Evolutionary conservation across 2,888 invertebrate species (phyloP).

Genomic region (Listrodromus nycthemerus): DNA sequence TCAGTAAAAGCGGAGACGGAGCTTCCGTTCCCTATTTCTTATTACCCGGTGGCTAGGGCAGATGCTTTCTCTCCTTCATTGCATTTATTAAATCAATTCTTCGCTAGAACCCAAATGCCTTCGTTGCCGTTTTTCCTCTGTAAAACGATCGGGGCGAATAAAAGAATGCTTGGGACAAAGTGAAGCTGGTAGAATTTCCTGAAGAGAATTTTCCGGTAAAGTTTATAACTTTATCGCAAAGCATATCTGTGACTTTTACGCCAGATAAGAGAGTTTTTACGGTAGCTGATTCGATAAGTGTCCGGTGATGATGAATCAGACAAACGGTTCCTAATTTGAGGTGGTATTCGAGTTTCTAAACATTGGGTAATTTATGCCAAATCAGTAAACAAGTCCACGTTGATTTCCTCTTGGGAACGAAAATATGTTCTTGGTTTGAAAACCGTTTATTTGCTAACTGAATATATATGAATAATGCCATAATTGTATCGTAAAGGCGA

Average conservation of each 20-base stretch:
- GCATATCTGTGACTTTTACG: not conserved
- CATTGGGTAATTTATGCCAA: too few species aligned
- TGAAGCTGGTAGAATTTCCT: slow-evolving; percentile 2
- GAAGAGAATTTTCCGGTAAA: slow-evolving; percentile 5
- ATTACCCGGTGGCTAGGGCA: slow-evolving; percentile 27
- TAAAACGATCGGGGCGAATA: not conserved
- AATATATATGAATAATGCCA: too few species aligned
- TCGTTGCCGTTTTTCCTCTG: slow-evolving; percentile 27
- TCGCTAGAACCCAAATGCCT: slow-evolving; percentile 5
- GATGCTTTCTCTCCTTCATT: slow-evolving; percentile 33
- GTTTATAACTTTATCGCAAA: not conserved
- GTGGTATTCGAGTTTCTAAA: too few species aligned
- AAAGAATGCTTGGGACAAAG: not conserved
- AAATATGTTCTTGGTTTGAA: too few species aligned
- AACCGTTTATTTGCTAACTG: too few species aligned
- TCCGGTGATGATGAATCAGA: not conserved
- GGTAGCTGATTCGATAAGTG: not conserved
- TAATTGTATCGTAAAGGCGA: too few species aligned
- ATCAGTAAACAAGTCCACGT: too few species aligned
- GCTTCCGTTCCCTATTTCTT: slow-evolving; percentile 32
- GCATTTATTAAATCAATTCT: slow-evolving; percentile 60
- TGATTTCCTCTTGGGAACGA: too few species aligned
- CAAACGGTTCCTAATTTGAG: too few species aligned
- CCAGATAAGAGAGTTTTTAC: not conserved
- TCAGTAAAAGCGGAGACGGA: slow-evolving; percentile 7